Base-by-base conservation (phyloP, 2,113 vertebrate genomes). In the Callospermophilus lateralis region DNA sequence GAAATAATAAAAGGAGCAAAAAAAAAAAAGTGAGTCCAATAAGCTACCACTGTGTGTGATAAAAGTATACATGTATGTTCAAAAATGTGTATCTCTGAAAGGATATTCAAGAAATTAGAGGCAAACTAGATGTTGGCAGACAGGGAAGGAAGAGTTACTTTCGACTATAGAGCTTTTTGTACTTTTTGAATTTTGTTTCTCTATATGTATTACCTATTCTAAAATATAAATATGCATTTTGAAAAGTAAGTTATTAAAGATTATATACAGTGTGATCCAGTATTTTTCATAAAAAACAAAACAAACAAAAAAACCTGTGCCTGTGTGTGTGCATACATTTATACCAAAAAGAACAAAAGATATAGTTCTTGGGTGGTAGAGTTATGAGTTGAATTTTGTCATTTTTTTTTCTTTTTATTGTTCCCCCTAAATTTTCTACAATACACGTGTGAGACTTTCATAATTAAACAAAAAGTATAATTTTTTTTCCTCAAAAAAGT, bases 201-300 rank as follows among this genome's bases (percentile, higher is more conserved):
- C 51, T 86, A 68, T 42, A 45, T 48, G 30, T 79, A 70, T 67
- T 79, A 88, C 51, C 86, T 88, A 88, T 90, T 76, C 80, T 97
- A 92, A 95, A 95, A 94, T 95, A 97, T 42, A 96, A 96, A 89
- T 83, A 91, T 70, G 68, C 84, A 63, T 88, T 93, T 95, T 95
- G 76, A 95, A 97, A 97, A 96, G 96, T 70, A 93, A 89, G 37
- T 95, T 89, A 79, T 91, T 92, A 78, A 97, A 96, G 89, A 96
- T 10, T 79, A 90, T 93, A 78, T 90, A 73, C 89, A 96, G 30
- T 63, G 20, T 63, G 76, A 72, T 92, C 42, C 55, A 77, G 32
- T 68, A 89, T 90, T 81, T 45, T 77, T 34, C 76, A 88, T 63
- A 37, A 73, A 89, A 51, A 67, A 76, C 30, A 37, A 73, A 94